Base-by-base conservation (phyloP, 2,888 invertebrate species). In the Cheiracanthium punctorium region DNA sequence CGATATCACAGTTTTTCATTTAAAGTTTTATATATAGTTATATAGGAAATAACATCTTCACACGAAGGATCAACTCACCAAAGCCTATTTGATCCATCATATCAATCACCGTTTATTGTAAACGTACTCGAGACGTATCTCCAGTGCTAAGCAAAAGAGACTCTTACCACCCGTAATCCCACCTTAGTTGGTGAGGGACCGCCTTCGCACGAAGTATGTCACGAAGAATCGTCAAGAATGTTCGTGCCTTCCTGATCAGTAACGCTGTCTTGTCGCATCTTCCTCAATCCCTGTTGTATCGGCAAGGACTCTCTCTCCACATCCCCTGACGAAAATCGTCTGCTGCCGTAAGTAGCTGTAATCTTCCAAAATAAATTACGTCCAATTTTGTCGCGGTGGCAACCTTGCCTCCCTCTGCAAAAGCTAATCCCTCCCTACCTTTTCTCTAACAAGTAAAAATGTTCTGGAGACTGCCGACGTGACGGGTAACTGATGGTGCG, bases 401-500 rank as follows among this genome's bases (percentile, higher is more conserved):
- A 10, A 7, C 17, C 32, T 67, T 32, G 30, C 1, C 67, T 20
- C 17, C n/a, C 32, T 67, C 32, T 32, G 0, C 14, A 0, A 67
- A 17, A 14, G 30, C 14, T 71, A 41, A n/a, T 71, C 28, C 71
- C 12, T 5, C 20, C 20, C 69, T 1, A 17, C 37, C 37, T 12
- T 20, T 20, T n/a, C 29, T 28, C 20, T 71, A 71, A 80, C 72
- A 41, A 64, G 80, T 80, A 72, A 80, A 72, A 80, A 80, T 80
- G 72, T 41, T 37, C 71, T 28, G 8, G 14, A 28, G 5, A 10
- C 28, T 14, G 28, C 24, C 28, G n/a, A 17, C 33, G 64, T 58
- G 64, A 64, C 64, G 64, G 33, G 14, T 65, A 37, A 75, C 43
- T 30, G 64, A 75, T 75, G 75, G 65, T 32, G 7, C 33, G 2